These are phyloP conservation scores for Atta texana DNA, from an alignment of 1,140 invertebrate species.

Conservation along the genomic window DNA sequence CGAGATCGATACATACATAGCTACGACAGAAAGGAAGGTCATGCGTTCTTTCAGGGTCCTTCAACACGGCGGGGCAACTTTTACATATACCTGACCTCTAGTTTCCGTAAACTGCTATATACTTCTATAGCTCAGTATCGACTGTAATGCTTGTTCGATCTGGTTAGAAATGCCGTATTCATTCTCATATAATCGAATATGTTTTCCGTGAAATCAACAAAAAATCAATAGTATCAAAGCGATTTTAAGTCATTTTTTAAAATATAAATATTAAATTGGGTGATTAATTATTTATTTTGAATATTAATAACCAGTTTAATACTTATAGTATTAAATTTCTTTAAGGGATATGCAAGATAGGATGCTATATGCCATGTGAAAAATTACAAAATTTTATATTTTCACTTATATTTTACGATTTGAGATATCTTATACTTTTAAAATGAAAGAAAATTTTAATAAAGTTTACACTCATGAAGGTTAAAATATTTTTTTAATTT, in stretches of 20 bases:
- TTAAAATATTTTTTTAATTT: not conserved
- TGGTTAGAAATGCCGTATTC: not conserved
- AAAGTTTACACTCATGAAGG: not conserved
- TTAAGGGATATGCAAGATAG: not conserved
- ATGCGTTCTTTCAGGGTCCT: constrained; percentile 57
- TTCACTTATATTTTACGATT: not conserved
- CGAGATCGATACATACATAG: constrained; percentile 45
- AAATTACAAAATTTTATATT: not conserved
- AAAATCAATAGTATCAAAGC: not conserved
- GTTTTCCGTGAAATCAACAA: not conserved
- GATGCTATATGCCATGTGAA: not conserved
- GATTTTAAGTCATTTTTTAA: not conserved
- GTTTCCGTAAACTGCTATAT: constrained; percentile 8
- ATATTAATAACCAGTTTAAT: too few relatives aligned
- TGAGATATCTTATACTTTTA: not conserved
- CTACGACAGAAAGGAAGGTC: constrained; percentile 46
- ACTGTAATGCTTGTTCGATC: constrained; percentile 41
- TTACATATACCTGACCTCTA: constrained; percentile 52
- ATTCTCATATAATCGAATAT: not conserved
- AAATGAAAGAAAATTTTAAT: not conserved
- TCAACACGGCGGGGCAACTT: not conserved
- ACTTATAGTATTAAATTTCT: too few relatives aligned
- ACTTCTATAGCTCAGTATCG: constrained; percentile 18
- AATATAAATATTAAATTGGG: too few relatives aligned
- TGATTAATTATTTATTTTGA: too few relatives aligned